A percentile compares a stretch with the other conserved stretches of the same genome.
Conservation (phyloP, 2,113 vertebrate species). For the Osmerus mordax region DNA sequence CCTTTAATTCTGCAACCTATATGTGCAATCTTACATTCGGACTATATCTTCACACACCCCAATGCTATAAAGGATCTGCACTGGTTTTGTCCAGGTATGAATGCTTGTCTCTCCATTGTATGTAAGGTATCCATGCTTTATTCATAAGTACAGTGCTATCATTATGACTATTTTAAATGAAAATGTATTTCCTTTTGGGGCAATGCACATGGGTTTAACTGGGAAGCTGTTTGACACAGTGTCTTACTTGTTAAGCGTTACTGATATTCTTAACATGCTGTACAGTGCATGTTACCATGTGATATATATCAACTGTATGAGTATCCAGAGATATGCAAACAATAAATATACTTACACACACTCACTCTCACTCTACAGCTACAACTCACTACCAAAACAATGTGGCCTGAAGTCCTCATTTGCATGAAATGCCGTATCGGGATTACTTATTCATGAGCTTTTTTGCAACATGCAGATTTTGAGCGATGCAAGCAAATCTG, state of each 20-base stretch:
- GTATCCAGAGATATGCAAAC: too few species aligned
- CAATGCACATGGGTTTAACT: not conserved
- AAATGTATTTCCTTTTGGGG: not conserved
- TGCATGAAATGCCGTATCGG: slow-evolving; percentile 46
- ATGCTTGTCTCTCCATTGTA: not conserved
- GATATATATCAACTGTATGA: too few species aligned
- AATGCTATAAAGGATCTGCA: not conserved
- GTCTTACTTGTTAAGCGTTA: not conserved
- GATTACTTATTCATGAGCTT: slow-evolving; percentile 53
- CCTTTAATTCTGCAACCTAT: too few species aligned
- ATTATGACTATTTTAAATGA: not conserved
- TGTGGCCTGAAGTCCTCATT: slow-evolving; percentile 46
- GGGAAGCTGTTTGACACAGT: not conserved
- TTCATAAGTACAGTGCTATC: not conserved
- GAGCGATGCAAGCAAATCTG: slow-evolving; percentile 35
- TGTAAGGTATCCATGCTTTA: not conserved
- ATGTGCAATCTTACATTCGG: too few species aligned
- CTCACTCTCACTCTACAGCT: slow-evolving; percentile 1
- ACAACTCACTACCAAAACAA: slow-evolving; percentile 1
- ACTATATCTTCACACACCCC: not conserved
- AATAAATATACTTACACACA: not conserved
- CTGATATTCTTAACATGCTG: too few species aligned
- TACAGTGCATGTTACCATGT: too few species aligned
- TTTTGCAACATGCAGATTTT: slow-evolving; percentile 49
- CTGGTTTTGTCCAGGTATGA: not conserved